Conservation (phyloP, 2,888 invertebrate species). For the Escarpia spicata region DNA sequence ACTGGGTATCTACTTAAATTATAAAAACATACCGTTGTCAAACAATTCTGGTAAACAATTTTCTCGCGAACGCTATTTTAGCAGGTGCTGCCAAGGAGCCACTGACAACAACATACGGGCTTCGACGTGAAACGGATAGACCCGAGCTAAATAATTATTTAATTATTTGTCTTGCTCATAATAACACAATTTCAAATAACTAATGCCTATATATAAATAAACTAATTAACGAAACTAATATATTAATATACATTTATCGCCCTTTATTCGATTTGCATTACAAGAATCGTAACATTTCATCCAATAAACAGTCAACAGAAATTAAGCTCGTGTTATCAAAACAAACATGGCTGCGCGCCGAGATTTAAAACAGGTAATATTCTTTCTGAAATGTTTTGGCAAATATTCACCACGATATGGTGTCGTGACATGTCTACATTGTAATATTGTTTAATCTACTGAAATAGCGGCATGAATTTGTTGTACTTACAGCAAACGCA, state of each 20-base stretch:
- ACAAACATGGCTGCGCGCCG: conserved; percentile 6
- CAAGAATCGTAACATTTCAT: neutral
- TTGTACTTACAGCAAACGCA: neutral
- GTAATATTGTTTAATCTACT: neutral
- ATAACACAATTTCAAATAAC: neutral
- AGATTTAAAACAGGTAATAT: neutral
- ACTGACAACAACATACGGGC: conserved; percentile 16
- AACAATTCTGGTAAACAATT: neutral
- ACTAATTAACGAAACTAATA: neutral
- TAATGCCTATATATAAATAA: neutral
- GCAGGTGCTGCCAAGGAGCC: conserved; percentile 11
- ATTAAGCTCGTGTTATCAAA: neutral
- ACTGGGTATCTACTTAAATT: neutral
- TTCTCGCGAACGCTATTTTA: neutral
- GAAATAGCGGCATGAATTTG: neutral
- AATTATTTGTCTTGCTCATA: neutral
- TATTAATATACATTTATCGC: neutral
- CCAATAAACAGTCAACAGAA: neutral
- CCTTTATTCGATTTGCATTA: neutral
- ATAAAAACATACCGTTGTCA: neutral
- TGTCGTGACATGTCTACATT: neutral
- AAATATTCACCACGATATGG: neutral
- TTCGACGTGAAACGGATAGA: neutral
- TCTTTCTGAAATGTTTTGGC: neutral
- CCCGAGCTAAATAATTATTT: neutral